phyloP scores from a whole-genome alignment of 2,797 vertebrate genomes.

The Melanotaenia boesemani region DNA sequence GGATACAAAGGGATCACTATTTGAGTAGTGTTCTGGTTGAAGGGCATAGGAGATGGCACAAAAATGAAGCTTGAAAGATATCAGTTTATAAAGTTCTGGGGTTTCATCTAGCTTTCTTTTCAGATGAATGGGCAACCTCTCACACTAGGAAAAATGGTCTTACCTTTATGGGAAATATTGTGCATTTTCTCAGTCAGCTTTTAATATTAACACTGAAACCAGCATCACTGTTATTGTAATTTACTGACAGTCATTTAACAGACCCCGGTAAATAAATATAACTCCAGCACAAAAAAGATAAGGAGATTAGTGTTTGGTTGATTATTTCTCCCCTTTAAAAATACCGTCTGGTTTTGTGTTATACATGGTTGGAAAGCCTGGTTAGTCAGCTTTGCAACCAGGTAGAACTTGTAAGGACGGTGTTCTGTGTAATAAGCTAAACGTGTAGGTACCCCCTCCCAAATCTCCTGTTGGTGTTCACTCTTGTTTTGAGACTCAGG shows the following conservation, averaged over 20 bases:
- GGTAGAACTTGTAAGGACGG: too few relatives aligned
- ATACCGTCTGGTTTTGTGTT: too few relatives aligned
- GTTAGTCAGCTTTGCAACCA: too few relatives aligned
- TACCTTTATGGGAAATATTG: neutral
- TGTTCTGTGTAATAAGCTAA: too few relatives aligned
- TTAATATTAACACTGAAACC: neutral
- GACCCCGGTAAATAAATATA: neutral
- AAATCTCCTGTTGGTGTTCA: too few relatives aligned
- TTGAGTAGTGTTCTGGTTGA: slow-evolving; percentile 32
- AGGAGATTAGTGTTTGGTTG: too few relatives aligned
- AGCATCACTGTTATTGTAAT: neutral
- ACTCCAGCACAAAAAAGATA: too few relatives aligned
- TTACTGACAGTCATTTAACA: neutral
- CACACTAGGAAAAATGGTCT: neutral
- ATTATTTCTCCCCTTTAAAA: too few relatives aligned
- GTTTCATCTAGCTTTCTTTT: slow-evolving; percentile 24
- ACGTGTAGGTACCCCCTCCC: too few relatives aligned
- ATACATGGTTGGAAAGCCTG: too few relatives aligned
- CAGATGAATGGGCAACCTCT: slow-evolving; percentile 8
- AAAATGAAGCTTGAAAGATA: slow-evolving; percentile 30
- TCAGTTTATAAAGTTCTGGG: slow-evolving; percentile 3
- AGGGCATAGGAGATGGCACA: slow-evolving; percentile 24
- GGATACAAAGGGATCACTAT: slow-evolving; percentile 37
- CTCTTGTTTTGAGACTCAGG: too few relatives aligned
- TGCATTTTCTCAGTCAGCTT: neutral